Percentiles rank a stretch among this genome's conserved stretches.
Evolutionary conservation across 2,113 vertebrate genomes (phyloP).

Genomic region (Anarhynchus alexandrinus): DNA sequence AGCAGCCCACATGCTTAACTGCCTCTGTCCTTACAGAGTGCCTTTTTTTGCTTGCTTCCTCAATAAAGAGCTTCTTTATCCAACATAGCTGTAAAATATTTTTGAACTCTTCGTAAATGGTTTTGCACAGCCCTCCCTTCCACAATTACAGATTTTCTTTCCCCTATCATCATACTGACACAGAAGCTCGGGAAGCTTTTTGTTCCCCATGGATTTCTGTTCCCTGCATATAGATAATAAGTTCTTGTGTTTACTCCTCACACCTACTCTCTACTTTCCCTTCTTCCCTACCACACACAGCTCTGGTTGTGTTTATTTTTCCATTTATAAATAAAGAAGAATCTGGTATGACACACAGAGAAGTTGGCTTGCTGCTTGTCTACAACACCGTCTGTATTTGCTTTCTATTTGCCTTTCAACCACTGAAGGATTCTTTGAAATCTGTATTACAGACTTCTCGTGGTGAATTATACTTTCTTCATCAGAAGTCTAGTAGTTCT

Average conservation of each 20-base stretch:
- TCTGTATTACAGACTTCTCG: not conserved
- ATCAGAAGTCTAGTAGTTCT: not conserved
- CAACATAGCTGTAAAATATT: not conserved
- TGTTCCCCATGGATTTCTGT: not conserved
- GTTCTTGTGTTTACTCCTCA: slow-evolving; percentile 11
- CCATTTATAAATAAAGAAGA: not conserved
- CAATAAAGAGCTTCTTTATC: not conserved
- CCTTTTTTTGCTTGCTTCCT: not conserved
- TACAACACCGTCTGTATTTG: not conserved
- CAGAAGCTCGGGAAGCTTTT: not conserved
- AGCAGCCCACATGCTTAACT: not conserved
- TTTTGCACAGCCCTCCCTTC: not conserved
- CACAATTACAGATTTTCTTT: not conserved
- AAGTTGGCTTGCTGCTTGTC: not conserved
- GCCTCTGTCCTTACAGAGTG: not conserved
- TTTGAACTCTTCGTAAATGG: not conserved
- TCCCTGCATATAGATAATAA: not conserved
- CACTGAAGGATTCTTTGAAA: not conserved
- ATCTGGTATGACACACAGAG: not conserved
- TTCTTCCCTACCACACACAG: not conserved
- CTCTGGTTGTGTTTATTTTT: slow-evolving; percentile 1
- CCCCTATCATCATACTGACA: not conserved
- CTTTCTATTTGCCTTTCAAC: not conserved
- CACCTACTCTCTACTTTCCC: not conserved
- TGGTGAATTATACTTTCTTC: not conserved